Percentiles rank a stretch among this genome's conserved stretches.
phyloP scores from a whole-genome alignment of 2,113 vertebrate species.

The Eclectus roratus region DNA sequence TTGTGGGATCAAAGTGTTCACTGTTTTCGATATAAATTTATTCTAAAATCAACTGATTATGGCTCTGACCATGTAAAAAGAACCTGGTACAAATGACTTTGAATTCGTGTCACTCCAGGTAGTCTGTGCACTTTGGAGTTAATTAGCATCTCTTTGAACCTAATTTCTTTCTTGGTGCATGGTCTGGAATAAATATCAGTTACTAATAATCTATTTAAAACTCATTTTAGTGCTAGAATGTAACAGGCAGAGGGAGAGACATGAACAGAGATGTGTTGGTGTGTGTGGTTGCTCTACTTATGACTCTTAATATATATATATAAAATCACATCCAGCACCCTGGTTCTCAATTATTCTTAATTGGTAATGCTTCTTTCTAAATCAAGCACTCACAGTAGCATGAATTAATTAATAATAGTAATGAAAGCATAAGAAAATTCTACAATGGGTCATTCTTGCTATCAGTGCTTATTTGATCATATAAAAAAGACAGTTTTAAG shows the following conservation, averaged over 20 bases:
- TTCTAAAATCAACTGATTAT: constrained; percentile 67
- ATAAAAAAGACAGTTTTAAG: neutral
- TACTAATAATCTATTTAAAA: constrained; percentile 52
- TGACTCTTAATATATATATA: neutral
- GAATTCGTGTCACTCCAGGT: constrained; percentile 54
- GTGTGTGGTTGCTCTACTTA: neutral
- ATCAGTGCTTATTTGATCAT: neutral
- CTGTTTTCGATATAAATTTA: constrained; percentile 57
- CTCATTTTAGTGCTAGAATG: constrained; percentile 29
- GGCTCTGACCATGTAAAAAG: constrained; percentile 52
- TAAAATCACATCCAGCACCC: neutral
- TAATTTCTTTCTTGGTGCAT: constrained; percentile 43
- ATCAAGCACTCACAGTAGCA: neutral
- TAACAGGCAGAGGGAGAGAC: constrained; percentile 5
- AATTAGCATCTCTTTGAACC: constrained; percentile 74
- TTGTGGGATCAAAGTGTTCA: constrained; percentile 62
- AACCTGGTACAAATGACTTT: constrained; percentile 59
- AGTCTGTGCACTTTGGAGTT: constrained; percentile 37
- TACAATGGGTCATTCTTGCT: neutral
- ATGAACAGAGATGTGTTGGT: neutral
- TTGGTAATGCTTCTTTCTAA: neutral
- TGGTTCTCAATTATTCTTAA: constrained; percentile 22
- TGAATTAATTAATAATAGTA: neutral
- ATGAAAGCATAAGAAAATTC: neutral
- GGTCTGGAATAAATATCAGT: constrained; percentile 60